phyloP scores from a whole-genome alignment of 2,888 invertebrate species.

The Listrodromus nycthemerus region DNA sequence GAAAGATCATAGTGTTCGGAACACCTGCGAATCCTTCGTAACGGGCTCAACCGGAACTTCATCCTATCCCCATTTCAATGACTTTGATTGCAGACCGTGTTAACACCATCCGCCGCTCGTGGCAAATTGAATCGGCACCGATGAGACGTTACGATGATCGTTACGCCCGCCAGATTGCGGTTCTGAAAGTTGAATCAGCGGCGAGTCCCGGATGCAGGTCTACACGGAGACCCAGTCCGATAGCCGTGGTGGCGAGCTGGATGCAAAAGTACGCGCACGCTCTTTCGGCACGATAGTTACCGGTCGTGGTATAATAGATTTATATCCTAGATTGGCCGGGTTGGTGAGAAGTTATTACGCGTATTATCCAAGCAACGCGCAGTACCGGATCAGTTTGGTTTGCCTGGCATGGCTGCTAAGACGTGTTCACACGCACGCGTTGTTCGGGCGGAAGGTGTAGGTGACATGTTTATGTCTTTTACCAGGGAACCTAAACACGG shows the following conservation, averaged over 20 bases:
- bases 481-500: neutral
- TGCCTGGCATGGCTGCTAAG: neutral
- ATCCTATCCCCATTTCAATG: neutral
- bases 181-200: neutral
- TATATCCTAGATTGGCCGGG: conserved; percentile 19
- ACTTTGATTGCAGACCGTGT: neutral
- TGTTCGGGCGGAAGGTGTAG: neutral
- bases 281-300: neutral
- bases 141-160: conserved; percentile 7
- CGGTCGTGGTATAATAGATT: neutral
- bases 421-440: neutral
- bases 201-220: neutral
- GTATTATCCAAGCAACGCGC: neutral
- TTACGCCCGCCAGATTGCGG: neutral
- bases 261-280: neutral
- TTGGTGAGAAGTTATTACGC: conserved; percentile 6
- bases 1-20: neutral
- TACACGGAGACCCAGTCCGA: neutral
- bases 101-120: neutral
- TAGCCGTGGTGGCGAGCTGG: neutral
- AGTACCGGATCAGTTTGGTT: neutral
- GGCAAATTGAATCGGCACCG: neutral
- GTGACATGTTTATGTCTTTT: neutral
- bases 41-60: neutral
- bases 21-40: neutral